Evolutionary conservation across 2,113 vertebrate species (phyloP), one percentile per base, ranked within the genome.

Genomic region (Centropus bengalensis): DNA sequence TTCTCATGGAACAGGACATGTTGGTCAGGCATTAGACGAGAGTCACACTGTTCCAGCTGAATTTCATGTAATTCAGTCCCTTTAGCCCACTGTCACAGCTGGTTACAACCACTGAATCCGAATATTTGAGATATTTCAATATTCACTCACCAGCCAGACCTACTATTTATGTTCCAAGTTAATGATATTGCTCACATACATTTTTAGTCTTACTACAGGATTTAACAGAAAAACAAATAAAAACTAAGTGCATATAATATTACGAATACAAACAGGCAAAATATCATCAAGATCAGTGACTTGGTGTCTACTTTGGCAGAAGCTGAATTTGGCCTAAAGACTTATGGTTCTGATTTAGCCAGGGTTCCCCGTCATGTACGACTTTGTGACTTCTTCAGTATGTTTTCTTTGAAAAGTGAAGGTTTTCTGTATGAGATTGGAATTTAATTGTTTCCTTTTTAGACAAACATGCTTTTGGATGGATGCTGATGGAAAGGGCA

Each of bases 401-500:
- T 96, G 89, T 98, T 98, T 98, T 98, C 96, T 96, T 97, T 97
- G 80, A 96, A 94, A 97, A 98, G 90, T 96, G 96, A 94, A 96
- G 93, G 94, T 90, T 86, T 96, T 94, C 94, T 94, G 62, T 91
- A 78, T 95, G 78, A 98, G 94, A 98, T 96, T 97, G 96, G 85
- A 96, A 97, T 98, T 98, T 98, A 98, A 98, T 98, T 98, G 97
- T 98, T 98, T 98, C 97, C 97, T 98, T 98, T 98, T 97, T 96
- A 98, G 97, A 98, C 88, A 98, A 98, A 98, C 97, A 98, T 58
- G 76, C 97, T 97, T 97, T 97, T 97, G 93, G 97, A 98, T 97
- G 97, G 95, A 91, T 94, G 92, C 94, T 97, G 97, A 98, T 96
- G 97, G 97, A 98, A 98, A 95, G 97, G 97, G 95, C 97, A 97